Evolutionary conservation across 2,888 invertebrate species (phyloP), one percentile per base, ranked within the genome.

Genomic region (Smittia aterrima): DNA sequence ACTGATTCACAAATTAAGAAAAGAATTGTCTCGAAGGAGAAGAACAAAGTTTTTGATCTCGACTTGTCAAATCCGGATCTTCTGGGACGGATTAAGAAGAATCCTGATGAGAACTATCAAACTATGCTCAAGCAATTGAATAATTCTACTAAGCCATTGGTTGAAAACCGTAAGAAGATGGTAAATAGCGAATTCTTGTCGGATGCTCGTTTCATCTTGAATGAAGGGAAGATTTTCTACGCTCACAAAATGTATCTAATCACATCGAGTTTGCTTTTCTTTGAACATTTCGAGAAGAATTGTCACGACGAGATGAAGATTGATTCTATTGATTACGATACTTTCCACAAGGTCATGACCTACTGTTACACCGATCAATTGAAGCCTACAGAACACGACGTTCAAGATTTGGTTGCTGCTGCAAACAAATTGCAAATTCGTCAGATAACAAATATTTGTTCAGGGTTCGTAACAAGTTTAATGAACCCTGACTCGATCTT

Each of bases 401-500:
- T 72, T 40, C 27, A 58, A 13, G 16, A 24, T 11, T 18, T 62
- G 20, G 11, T 72, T 4, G 0, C 7, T 9, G 72, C 40, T 7
- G 58, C 72, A 4, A 62, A 72, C 11, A 24, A 62, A 9, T 22
- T 72, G 1, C 16, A 72, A 24, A 22, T 72, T 13, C 16, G 40
- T 4, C 58, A 62, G 38, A 25, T 38, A 1, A 22, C 40, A 4
- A 62, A 40, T 7, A 25, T 40, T 2, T 58, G 62, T 11, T 16
- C 13, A 58, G 40, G 41, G 1, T 72, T 62, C 9, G 40, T 64
- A 1, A 38, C 13, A 3, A 62, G 13, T 6, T 32, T 25, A n/a
- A 40, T 72, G 0, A 72, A 62, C 58, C 38, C 62, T n/a, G 62
- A 62, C n/a, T 38, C 22, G 16, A 32, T 72, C n/a, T 72, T 72